Evolutionary conservation across 2,113 vertebrate genomes (phyloP).

Genomic region (Tachysurus vachellii): DNA sequence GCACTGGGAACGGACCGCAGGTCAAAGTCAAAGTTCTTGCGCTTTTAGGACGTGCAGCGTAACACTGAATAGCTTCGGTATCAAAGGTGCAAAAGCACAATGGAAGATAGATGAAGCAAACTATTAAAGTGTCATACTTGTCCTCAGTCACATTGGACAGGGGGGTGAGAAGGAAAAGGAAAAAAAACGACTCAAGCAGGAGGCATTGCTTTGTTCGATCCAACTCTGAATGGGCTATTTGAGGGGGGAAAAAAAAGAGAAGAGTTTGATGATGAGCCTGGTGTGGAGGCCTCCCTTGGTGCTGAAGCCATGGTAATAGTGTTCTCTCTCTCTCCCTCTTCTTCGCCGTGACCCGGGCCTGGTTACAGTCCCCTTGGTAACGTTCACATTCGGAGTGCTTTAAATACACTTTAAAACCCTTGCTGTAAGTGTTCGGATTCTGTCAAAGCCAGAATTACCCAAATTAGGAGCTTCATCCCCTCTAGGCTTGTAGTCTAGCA

Average conservation of each 20-base stretch:
- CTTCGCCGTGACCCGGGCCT: constrained; percentile 44
- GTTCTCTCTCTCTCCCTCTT: constrained; percentile 23
- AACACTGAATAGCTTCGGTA: constrained; percentile 56
- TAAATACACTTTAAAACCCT: constrained; percentile 29
- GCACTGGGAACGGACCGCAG: constrained; percentile 40
- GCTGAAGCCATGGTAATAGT: constrained; percentile 48
- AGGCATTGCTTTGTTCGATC: constrained; percentile 27
- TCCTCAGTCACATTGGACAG: constrained; percentile 2
- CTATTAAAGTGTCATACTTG: constrained; percentile 49
- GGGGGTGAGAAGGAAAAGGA: constrained; percentile 21
- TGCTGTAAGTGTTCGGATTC: constrained; percentile 15
- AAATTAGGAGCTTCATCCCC: constrained; percentile 33
- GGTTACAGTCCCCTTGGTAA: constrained; percentile 62
- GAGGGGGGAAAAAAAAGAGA: not conserved
- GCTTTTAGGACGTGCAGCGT: constrained; percentile 37
- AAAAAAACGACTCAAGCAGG: constrained; percentile 11
- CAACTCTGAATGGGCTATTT: constrained; percentile 17
- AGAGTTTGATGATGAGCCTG: constrained; percentile 39
- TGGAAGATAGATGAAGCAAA: constrained; percentile 43
- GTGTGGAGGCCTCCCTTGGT: constrained; percentile 37
- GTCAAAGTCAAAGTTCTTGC: constrained; percentile 45
- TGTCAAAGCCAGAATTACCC: constrained; percentile 15
- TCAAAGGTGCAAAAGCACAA: constrained; percentile 47
- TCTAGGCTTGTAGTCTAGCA: constrained; percentile 17
- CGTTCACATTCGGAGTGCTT: constrained; percentile 44